These are phyloP conservation scores for Mandrillus leucophaeus DNA, from an alignment of 2,113 vertebrate species.

Conservation along the genomic window DNA sequence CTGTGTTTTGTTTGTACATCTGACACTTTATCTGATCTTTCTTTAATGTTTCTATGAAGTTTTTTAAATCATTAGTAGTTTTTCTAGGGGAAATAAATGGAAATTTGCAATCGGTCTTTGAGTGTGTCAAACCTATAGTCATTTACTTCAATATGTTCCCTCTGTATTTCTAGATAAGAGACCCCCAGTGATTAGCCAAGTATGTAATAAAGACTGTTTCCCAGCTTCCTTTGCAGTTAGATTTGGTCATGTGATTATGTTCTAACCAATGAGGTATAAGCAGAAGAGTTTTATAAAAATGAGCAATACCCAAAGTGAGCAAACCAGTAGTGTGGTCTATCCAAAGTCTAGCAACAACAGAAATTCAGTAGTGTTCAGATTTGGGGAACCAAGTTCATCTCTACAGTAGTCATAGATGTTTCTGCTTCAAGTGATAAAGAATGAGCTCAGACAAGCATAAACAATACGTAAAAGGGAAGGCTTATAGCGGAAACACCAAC, in stretches of 20 bases:
- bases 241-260: background rate
- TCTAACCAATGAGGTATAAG: background rate
- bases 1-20: background rate
- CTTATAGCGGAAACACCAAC: background rate
- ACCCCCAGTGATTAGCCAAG: fast-evolving
- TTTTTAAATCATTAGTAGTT: background rate
- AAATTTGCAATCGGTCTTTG: background rate
- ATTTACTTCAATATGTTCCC: background rate
- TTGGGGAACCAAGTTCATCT: background rate
- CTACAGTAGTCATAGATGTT: background rate
- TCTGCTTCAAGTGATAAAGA: background rate
- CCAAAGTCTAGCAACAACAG: background rate
- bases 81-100: background rate
- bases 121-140: background rate
- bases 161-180: background rate
- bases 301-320: background rate
- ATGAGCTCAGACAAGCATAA: background rate
- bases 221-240: background rate
- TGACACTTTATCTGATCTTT: background rate
- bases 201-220: background rate
- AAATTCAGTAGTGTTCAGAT: no score
- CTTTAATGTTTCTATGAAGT: background rate
- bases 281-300: background rate
- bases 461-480: background rate
- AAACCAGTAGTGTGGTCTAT: no score